Percentiles rank a stretch among this genome's conserved stretches.
These are phyloP conservation scores for Zaprionus obscuricornis DNA, from an alignment of 2,888 invertebrate species.

Conservation along the genomic window DNA sequence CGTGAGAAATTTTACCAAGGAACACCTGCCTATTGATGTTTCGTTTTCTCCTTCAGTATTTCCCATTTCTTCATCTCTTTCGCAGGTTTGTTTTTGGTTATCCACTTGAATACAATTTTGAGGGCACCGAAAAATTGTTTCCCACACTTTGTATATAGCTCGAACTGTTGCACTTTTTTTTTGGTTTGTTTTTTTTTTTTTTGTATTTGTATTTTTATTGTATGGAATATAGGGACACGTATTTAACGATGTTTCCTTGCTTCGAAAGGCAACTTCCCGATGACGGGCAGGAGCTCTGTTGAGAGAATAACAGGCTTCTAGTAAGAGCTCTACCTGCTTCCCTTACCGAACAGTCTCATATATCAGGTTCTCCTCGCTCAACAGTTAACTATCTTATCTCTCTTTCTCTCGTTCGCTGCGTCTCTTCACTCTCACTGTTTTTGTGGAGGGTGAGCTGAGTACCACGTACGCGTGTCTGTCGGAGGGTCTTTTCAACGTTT, in stretches of 20 bases:
- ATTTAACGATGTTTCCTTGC: conserved; percentile 56
- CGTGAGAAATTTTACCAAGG: conserved; percentile 81
- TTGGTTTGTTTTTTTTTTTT: neutral
- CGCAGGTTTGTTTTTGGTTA: too few relatives aligned
- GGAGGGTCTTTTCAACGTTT: conserved; percentile 58
- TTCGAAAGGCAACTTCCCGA: too few relatives aligned
- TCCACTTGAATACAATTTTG: conserved; percentile 73
- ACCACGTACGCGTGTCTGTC: conserved; percentile 65
- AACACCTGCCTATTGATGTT: conserved; percentile 82
- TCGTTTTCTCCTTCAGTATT: conserved; percentile 48
- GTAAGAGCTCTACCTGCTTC: conserved; percentile 65
- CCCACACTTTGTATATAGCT: conserved; percentile 74
- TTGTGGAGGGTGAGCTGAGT: conserved; percentile 65
- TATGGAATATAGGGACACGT: conserved; percentile 52
- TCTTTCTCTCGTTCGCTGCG: conserved; percentile 19
- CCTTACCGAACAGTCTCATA: conserved; percentile 54
- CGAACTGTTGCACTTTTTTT: conserved; percentile 70
- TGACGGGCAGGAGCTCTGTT: too few relatives aligned
- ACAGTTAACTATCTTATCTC: conserved; percentile 39
- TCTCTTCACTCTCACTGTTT: neutral
- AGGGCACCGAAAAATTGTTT: conserved; percentile 78
- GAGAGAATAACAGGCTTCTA: conserved; percentile 48
- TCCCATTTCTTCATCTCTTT: conserved; percentile 58
- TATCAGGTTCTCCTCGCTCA: conserved; percentile 65
- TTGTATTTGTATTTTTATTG: conserved; percentile 8